Evolutionary conservation across 2,888 invertebrate genomes (phyloP), one percentile per base, ranked within the genome.

Genomic region (Amphipoea lucens): DNA sequence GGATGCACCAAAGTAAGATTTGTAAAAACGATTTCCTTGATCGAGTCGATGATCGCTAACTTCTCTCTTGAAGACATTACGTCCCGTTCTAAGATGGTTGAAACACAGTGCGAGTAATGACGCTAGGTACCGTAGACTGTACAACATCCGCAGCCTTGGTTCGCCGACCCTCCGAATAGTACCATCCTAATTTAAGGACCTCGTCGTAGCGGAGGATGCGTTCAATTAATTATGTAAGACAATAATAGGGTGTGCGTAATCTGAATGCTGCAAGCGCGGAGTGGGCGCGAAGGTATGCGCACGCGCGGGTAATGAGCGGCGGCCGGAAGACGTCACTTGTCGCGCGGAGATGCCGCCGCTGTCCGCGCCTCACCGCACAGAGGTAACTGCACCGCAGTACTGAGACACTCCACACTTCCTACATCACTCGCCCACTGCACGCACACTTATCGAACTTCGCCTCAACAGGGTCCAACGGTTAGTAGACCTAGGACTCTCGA

Each of bases 291-390:
- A 87, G 88, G 88, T 88, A 89, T 89, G 89, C 85, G 71, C 89
- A 89, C 89, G 90, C 89, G 90, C 89, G 83, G 82, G 79, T 86
- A 87, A 90, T 87, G 88, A 88, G 90, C 86, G 88, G 81, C 89
- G 88, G 81, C 83, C 90, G 91, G 90, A 91, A 89, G 86, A 70
- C 82, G 84, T 70, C 93, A 93, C 92, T 93, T 92, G 91, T 75
- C 88, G 89, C 79, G 74, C 89, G 89, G 90, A 90, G 87, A 78
- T 82, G 69, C 74, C 62, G 84, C 83, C 80, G 87, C 75, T 84
- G 87, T 82, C 86, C 83, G 70, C 83, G 73, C 80, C 36, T 76
- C 65, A 48, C 62, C 82, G 79, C 79, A 23, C 71, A 65, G 75
- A 74, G 63, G 54, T 74, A 76, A 45, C 86, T 86, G 84, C 86